Conservation (phyloP, 2,888 invertebrate genomes). For the Plagodis dolabraria region DNA sequence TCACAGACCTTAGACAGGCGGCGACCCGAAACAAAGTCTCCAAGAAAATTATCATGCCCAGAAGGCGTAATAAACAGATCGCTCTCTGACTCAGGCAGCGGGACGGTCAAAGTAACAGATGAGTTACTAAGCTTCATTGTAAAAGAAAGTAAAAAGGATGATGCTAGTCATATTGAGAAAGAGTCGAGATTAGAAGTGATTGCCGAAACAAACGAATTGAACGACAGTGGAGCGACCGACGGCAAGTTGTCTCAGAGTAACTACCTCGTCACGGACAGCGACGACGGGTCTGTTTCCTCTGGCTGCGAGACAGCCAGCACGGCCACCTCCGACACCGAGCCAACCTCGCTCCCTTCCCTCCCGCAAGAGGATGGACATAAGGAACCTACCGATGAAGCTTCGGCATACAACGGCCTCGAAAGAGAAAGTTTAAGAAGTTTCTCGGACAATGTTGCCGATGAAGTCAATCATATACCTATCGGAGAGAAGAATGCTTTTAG, state of each 20-base stretch:
- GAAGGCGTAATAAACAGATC: slow-evolving; percentile 69
- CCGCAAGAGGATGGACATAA: slow-evolving; percentile 68
- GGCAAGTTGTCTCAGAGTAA: slow-evolving; percentile 75
- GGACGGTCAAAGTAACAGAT: slow-evolving; percentile 54
- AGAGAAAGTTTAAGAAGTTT: slow-evolving; percentile 52
- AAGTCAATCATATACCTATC: slow-evolving; percentile 78
- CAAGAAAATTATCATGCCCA: slow-evolving; percentile 76
- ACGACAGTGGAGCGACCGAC: slow-evolving; percentile 49
- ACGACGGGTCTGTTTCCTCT: slow-evolving; percentile 91
- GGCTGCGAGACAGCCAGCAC: slow-evolving; percentile 93
- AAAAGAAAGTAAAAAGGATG: slow-evolving; percentile 60
- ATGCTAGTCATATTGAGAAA: slow-evolving; percentile 67
- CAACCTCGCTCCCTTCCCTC: slow-evolving; percentile 75
- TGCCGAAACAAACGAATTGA: slow-evolving; percentile 67
- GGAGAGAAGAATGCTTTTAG: slow-evolving; percentile 77
- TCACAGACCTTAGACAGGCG: slow-evolving; percentile 85
- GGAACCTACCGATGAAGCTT: slow-evolving; percentile 64
- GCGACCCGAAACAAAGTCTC: slow-evolving; percentile 74
- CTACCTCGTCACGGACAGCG: slow-evolving; percentile 87
- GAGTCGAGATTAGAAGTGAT: slow-evolving; percentile 64
- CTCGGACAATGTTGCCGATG: slow-evolving; percentile 45
- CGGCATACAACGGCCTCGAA: slow-evolving; percentile 54
- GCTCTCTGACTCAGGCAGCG: slow-evolving; percentile 58
- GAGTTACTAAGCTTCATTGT: slow-evolving; percentile 65
- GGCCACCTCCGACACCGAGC: slow-evolving; percentile 85